Evolutionary conservation across 2,888 invertebrate species (phyloP).

Genomic region (Galerucella nymphaeae): DNA sequence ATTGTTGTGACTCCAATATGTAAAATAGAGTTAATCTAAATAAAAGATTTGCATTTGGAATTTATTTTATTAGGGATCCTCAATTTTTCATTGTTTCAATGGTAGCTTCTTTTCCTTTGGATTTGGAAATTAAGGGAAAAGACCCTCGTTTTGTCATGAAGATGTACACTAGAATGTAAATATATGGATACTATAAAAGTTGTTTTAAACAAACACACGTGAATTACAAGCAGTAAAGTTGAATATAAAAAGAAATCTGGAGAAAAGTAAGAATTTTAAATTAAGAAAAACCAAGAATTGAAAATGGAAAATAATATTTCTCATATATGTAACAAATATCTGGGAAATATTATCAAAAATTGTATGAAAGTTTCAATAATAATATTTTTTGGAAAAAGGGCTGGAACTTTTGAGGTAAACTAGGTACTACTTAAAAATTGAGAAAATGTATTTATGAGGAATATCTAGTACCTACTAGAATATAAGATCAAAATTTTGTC

Average conservation of each 20-base stretch:
- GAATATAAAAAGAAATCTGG: not conserved
- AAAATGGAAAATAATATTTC: too few species aligned
- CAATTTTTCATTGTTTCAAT: constrained; percentile 2
- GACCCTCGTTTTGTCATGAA: not conserved
- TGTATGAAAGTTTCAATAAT: too few species aligned
- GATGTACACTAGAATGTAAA: not conserved
- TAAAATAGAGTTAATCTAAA: constrained; percentile 52
- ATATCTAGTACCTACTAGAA: too few species aligned
- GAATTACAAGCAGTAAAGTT: not conserved
- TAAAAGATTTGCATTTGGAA: constrained; percentile 18
- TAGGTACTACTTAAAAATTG: too few species aligned
- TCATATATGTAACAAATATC: too few species aligned
- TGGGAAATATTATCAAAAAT: too few species aligned
- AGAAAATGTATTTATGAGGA: too few species aligned
- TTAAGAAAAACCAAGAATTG: not conserved
- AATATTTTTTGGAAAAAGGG: too few species aligned
- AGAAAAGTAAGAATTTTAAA: not conserved
- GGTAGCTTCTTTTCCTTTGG: not conserved
- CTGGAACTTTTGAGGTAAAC: too few species aligned
- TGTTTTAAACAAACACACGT: not conserved
- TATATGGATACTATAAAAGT: not conserved
- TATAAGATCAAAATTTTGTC: too few species aligned
- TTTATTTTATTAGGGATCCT: constrained; percentile 13
- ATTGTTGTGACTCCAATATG: constrained; percentile 51
- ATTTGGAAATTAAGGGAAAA: not conserved